Evolutionary conservation across 2,797 vertebrate genomes (phyloP).

Genomic region (Myotis pilosus): DNA sequence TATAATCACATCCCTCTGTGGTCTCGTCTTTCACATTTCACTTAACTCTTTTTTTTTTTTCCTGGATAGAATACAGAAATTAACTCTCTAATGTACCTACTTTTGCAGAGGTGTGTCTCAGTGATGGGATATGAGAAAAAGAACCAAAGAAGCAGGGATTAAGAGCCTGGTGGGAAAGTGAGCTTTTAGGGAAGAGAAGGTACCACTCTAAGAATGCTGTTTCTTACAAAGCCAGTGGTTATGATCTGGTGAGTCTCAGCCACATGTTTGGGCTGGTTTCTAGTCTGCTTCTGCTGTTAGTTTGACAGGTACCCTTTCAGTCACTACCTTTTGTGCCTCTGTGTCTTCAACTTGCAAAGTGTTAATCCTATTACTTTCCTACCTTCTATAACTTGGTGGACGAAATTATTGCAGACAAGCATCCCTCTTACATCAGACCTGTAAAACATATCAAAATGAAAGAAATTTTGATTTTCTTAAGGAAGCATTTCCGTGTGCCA

Average conservation of each 20-base stretch:
- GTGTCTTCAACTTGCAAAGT: neutral
- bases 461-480: neutral
- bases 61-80: neutral
- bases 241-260: neutral
- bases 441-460: neutral
- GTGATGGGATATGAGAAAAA: neutral
- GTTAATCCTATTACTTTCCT: neutral
- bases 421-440: neutral
- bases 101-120: neutral
- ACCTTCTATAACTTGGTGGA: neutral
- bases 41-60: neutral
- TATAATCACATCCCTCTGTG: neutral
- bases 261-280: neutral
- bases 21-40: neutral
- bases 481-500: neutral
- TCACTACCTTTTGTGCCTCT: neutral
- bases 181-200: neutral
- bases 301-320: neutral
- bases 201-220: neutral
- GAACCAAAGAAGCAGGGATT: neutral
- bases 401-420: neutral
- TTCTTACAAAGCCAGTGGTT: neutral
- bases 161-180: neutral
- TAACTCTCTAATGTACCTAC: neutral
- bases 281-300: neutral